Evolutionary conservation across 2,888 invertebrate genomes (phyloP), one percentile per base, ranked within the genome.

Genomic region (Agrotis segetum): DNA sequence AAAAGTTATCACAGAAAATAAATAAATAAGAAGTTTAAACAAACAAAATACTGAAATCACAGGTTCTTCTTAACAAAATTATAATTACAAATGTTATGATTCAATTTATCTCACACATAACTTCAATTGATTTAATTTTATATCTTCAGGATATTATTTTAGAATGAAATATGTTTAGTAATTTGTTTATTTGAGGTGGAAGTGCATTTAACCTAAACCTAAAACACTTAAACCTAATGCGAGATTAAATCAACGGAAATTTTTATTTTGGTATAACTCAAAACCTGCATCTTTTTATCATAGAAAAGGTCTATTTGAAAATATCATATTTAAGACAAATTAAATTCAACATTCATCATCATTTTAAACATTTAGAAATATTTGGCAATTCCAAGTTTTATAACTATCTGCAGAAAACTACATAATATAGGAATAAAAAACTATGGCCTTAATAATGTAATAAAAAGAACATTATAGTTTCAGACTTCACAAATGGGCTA

Each of bases 1-100:
- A 0, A n/a, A n/a, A n/a, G 53, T 34, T 60, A 58, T 47, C 19
- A 74, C 64, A 62, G 24, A 69, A 7, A 46, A 46, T 40, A 69
- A 44, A 53, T 67, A 29, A 46, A 52, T 46, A 13, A 9, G 0
- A 19, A 21, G 14, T 46, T 17, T 17, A 5, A 24, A 16, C 9
- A 40, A 40, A 40, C 11, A 47, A 19, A 46, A 3, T 34, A 70
- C 11, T 49, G 1, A 34, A 70, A 70, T n/a, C 52, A 70, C 21
- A n/a, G 24, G 24, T 47, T 11, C 24, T 11, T 46, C 16, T 56
- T 40, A 14, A 24, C n/a, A 4, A 21, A 44, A 47, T 0, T 9
- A 17, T 29, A 50, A n/a, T n/a, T n/a, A n/a, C n/a, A n/a, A n/a
- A n/a, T n/a, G 4, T 13, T 44, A 19, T 3, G 2, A 14, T 3